These are phyloP conservation scores for Sarcophaga peregrina DNA, from an alignment of 1,140 invertebrate species.

Conservation along the genomic window DNA sequence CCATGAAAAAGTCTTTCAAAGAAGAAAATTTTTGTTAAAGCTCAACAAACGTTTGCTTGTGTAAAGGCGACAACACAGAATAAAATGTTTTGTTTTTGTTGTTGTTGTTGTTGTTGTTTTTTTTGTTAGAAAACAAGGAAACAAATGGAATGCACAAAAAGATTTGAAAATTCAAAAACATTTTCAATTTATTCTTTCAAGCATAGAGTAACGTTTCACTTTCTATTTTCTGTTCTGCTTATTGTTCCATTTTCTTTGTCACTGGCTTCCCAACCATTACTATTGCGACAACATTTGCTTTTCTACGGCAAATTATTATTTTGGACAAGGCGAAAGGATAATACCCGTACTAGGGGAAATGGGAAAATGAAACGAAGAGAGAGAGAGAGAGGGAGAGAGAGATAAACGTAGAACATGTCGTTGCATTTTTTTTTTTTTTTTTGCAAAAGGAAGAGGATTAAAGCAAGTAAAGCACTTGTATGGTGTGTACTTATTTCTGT, in stretches of 20 bases:
- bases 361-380: too few relatives aligned
- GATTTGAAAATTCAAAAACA: slow-evolving; percentile 1
- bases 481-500: too few relatives aligned
- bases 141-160: background rate
- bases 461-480: too few relatives aligned
- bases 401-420: background rate
- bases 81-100: too few relatives aligned
- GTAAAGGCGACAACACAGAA: background rate
- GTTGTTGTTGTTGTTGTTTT: too few relatives aligned
- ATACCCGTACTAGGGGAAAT: background rate
- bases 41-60: background rate
- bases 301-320: background rate
- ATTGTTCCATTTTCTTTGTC: background rate
- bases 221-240: background rate
- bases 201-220: slow-evolving; percentile 6
- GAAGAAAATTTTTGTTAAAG: background rate
- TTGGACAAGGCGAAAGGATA: background rate
- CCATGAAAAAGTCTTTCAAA: background rate
- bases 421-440: slow-evolving; percentile 3
- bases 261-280: background rate
- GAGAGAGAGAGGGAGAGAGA: too few relatives aligned
- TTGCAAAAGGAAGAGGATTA: background rate
- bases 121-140: background rate
- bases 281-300: background rate
- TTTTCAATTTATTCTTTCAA: slow-evolving; percentile 6